phyloP scores from a whole-genome alignment of 2,888 invertebrate species.

The Scaeva pyrastri region DNA sequence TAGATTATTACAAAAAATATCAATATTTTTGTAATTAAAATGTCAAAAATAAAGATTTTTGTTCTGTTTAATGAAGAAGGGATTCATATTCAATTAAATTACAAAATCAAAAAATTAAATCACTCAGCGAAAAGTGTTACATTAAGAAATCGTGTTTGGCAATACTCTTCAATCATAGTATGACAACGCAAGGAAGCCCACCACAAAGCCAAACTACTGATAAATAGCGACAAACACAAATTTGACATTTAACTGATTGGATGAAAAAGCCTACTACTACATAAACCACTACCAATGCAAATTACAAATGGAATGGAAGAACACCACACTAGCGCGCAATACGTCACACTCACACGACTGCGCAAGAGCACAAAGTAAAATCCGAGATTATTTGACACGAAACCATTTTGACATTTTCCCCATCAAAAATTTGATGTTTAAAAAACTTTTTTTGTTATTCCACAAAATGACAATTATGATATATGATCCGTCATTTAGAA shows the following conservation, averaged over 20 bases:
- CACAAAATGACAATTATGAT: conserved; percentile 68
- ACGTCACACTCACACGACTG: conserved; percentile 52
- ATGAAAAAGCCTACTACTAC: not conserved
- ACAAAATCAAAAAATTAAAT: too few relatives aligned
- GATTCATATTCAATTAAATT: too few relatives aligned
- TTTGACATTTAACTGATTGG: conserved; percentile 52
- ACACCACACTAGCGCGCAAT: conserved; percentile 15
- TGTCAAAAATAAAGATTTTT: too few relatives aligned
- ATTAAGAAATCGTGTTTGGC: not conserved
- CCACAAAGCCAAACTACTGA: conserved; percentile 1
- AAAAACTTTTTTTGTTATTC: conserved; percentile 72
- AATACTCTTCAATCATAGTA: conserved; percentile 31
- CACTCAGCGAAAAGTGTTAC: too few relatives aligned
- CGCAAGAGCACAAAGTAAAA: conserved; percentile 66
- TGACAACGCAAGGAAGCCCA: conserved; percentile 8
- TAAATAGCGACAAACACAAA: conserved; percentile 43
- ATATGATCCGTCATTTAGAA: conserved; percentile 53
- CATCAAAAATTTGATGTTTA: conserved; percentile 74
- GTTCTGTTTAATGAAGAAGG: too few relatives aligned
- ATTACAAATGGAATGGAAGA: conserved; percentile 11
- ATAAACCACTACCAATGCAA: conserved; percentile 29
- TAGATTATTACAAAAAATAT: too few relatives aligned
- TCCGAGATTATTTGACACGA: conserved; percentile 74
- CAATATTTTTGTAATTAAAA: too few relatives aligned
- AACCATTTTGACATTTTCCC: conserved; percentile 76